phyloP scores from a whole-genome alignment of 1,140 invertebrate genomes.

The Paracyclopina nana region DNA sequence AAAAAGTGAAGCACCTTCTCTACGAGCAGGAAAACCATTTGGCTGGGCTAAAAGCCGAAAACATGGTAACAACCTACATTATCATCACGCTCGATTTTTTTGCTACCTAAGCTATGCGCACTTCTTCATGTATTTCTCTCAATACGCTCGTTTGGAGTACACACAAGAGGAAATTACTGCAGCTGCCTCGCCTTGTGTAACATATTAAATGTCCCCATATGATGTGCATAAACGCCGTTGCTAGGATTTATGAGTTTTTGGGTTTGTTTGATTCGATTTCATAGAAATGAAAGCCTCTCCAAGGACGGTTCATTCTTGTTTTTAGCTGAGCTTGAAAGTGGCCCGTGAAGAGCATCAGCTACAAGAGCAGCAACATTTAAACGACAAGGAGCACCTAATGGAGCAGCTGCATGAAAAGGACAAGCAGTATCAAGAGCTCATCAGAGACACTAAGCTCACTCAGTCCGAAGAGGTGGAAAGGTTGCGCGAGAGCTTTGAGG shows the following conservation, averaged over 20 bases:
- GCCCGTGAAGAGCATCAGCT: slow-evolving; percentile 47
- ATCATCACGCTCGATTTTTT: too few species aligned
- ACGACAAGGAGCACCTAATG: slow-evolving; percentile 54
- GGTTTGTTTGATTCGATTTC: too few species aligned
- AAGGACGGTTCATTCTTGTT: too few species aligned
- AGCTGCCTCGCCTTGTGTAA: too few species aligned
- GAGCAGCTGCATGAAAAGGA: slow-evolving; percentile 49
- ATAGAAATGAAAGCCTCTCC: too few species aligned
- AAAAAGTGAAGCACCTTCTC: slow-evolving; percentile 76
- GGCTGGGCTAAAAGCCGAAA: slow-evolving; percentile 40
- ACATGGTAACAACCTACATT: slow-evolving; percentile 30
- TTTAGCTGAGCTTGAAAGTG: slow-evolving; percentile 44
- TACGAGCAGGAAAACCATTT: slow-evolving; percentile 72
- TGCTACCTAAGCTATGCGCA: too few species aligned
- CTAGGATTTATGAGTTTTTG: too few species aligned
- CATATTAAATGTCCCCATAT: too few species aligned
- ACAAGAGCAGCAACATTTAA: slow-evolving; percentile 50
- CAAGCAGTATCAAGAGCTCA: slow-evolving; percentile 39
- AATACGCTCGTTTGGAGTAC: too few species aligned
- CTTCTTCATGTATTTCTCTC: too few species aligned
- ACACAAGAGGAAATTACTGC: too few species aligned
- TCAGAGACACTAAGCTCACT: slow-evolving; percentile 33
- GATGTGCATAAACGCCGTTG: too few species aligned
- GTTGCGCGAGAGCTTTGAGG: slow-evolving; percentile 45
- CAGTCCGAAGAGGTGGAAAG: slow-evolving; percentile 41